phyloP scores from a whole-genome alignment of 2,797 vertebrate genomes.

The Chelon labrosus region DNA sequence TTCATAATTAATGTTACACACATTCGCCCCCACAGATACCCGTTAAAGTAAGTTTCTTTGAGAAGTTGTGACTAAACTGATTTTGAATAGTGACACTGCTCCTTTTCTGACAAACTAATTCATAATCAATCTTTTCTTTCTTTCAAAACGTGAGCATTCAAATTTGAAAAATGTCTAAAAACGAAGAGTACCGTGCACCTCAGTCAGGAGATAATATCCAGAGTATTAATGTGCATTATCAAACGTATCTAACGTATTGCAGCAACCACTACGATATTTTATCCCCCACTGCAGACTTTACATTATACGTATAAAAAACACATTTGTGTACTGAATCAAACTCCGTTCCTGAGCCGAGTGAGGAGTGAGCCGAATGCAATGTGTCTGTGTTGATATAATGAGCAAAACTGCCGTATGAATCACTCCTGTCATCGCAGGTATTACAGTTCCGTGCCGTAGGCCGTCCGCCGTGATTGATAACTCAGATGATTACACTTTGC shows the following conservation, averaged over 20 bases:
- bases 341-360: constrained; percentile 33
- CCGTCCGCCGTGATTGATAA: constrained; percentile 69
- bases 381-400: constrained; percentile 61
- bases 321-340: constrained; percentile 42
- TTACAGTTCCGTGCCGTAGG: constrained; percentile 56
- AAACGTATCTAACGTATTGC: constrained; percentile 13
- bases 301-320: constrained; percentile 15
- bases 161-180: constrained; percentile 29
- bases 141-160: neutral
- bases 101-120: constrained; percentile 11
- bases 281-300: constrained; percentile 4
- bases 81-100: neutral
- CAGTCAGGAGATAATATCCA: constrained; percentile 15
- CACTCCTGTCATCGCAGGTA: constrained; percentile 70
- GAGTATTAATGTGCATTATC: constrained; percentile 32
- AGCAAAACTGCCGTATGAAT: constrained; percentile 64
- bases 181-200: constrained; percentile 5
- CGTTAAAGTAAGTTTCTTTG: constrained; percentile 16
- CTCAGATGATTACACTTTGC: constrained; percentile 71
- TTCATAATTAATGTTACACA: constrained; percentile 9
- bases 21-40: neutral
- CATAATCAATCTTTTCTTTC: too few relatives aligned
- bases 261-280: constrained; percentile 8
- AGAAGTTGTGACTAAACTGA: neutral
- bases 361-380: constrained; percentile 21